Base-by-base conservation (phyloP, 2,797 vertebrate genomes). In the Etheostoma perlongum region DNA sequence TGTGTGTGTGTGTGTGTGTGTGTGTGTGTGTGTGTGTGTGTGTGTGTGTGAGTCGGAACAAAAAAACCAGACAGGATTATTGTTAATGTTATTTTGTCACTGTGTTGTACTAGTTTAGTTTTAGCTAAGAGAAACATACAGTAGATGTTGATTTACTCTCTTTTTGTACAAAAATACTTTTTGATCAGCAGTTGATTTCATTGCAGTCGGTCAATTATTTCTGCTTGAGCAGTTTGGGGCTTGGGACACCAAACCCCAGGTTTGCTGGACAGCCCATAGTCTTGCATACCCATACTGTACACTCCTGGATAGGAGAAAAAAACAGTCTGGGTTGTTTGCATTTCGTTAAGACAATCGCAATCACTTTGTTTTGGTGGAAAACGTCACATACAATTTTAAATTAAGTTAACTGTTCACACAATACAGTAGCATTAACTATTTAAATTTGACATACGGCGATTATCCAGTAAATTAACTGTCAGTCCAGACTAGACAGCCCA, bases 1-100 rank as follows among this genome's bases (percentile, higher is more conserved):
- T 61, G 42, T 68, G 58, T 64, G 67, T 25, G 63, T 48, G 30
- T 40, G 62, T 63, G 42, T 52, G 44, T 51, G 27, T 51, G 40
- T 47, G 66, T 63, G 33, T 60, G 23, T 52, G 9, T 63, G 13
- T 48, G 15, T 14, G 8, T 46, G 60, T 30, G 10, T 33, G 47
- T 33, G 10, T 30, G 46, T 21, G 40, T 53, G 9, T 61, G 15
- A 33, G 15, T 63, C 49, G 14, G 40, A 48, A 66, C 18, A 58
- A 64, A 52, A 14, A 51, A 67, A 79, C 51, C 40, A 19, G 12
- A 47, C 21, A 49, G 2, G 36, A 42, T 10, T 6, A 23, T 23
- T 23, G 21, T 23, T 23, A 23, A 23, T 58, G 5, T n/a, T 9
- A 8, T 21, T 30, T 25, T 44, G 13, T 8, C 2, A 12, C 2